Base-by-base conservation (phyloP, 2,888 invertebrate species). In the Tryphoninae sp. region DNA sequence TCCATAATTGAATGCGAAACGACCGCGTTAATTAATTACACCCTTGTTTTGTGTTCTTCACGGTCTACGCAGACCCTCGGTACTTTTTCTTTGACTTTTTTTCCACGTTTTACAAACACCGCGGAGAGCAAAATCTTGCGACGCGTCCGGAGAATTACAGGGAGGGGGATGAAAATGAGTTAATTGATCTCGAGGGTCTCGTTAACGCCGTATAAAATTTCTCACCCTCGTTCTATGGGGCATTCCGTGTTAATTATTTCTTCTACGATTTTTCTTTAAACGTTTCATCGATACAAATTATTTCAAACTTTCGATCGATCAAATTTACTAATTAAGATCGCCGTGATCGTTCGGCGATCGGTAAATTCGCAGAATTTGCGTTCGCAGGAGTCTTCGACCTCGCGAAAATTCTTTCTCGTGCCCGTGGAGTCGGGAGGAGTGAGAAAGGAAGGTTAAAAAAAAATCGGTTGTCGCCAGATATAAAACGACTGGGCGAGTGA, bases 11-110 rank as follows among this genome's bases (percentile, higher is more conserved):
- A 87, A 87, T 80, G 80, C 84, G 84, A 84, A 85, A 84, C 86
- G 73, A 84, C 86, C 85, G 33, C 86, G 84, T 85, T 87, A 89
- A 89, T 91, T 90, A 91, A 91, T 91, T 90, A 90, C 88, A 85
- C 86, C 86, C 85, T 84, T 78, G 83, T 83, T 86, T 85, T 81
- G 42, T 53, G 51, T 77, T 23, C 64, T 82, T 73, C 78, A 49
- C 58, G 58, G 61, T 75, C 68, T 72, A 33, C 58, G 26, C 19
- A 59, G 53, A 33, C 49, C 51, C 69, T 64, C 64, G 22, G 61
- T 45, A 64, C 45, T 40, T 51, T 49, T 33, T 2, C 6, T 19
- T 22, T n/a, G 51, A 13, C 40, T 68, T 51, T 69, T 33, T 11
- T 2, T 40, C 49, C 23, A n/a, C 23, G 6, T 49, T 65, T 68